Evolutionary conservation across 1,140 invertebrate genomes (phyloP).

Genomic region (Heliconius congener): DNA sequence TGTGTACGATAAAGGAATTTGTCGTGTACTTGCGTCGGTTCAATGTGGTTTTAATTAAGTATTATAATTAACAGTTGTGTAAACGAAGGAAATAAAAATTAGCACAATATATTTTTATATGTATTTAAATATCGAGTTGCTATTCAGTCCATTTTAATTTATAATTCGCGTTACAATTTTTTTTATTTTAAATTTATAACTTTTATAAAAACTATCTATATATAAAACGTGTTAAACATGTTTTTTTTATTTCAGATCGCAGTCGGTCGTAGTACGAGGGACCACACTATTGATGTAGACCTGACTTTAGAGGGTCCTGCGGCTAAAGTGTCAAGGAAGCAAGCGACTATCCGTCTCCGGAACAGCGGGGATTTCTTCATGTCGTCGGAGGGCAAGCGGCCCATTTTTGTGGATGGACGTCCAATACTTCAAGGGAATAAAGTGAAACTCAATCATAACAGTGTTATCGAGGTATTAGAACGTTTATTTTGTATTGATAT

Average conservation of each 20-base stretch:
- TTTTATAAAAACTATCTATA: background rate
- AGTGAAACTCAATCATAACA: conserved; percentile 94
- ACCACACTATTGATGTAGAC: conserved; percentile 96
- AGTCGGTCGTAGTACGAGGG: conserved; percentile 93
- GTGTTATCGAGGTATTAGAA: conserved; percentile 91
- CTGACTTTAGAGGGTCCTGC: conserved; percentile 94
- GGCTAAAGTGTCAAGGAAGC: conserved; percentile 91
- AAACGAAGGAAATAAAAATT: conserved; percentile 36
- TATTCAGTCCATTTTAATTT: background rate
- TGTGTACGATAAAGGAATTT: conserved; percentile 38
- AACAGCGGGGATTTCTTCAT: conserved; percentile 97
- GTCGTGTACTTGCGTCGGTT: conserved; percentile 40
- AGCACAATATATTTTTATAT: conserved; percentile 37
- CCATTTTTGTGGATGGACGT: conserved; percentile 96
- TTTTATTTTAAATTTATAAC: background rate
- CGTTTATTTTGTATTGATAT: background rate
- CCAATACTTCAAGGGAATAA: conserved; percentile 93
- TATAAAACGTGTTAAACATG: background rate
- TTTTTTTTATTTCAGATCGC: conserved; percentile 86
- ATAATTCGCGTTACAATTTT: background rate
- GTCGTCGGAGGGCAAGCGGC: conserved; percentile 96
- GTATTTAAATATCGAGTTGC: background rate
- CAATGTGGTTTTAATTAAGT: conserved; percentile 48
- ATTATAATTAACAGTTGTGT: conserved; percentile 39
- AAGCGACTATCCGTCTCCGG: conserved; percentile 93